A percentile compares a stretch with the other conserved stretches of the same genome.
phyloP scores from a whole-genome alignment of 2,888 invertebrate species.

The Drosophila engyochracea region DNA sequence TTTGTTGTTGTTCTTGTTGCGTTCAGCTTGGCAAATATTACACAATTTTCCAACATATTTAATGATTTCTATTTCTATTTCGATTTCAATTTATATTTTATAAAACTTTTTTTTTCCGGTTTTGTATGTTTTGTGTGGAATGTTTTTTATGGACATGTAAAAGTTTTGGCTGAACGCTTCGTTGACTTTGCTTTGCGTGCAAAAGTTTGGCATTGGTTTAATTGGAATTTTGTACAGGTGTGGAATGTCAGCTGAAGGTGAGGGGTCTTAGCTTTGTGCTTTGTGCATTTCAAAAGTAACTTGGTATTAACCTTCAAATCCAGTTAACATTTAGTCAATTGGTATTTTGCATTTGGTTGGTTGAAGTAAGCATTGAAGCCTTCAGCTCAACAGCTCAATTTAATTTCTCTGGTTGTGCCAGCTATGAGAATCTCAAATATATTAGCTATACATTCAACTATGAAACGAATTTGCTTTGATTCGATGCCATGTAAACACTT shows the following conservation, averaged over 20 bases:
- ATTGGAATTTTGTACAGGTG: constrained; percentile 67
- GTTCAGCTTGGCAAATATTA: constrained; percentile 22
- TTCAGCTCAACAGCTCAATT: background rate
- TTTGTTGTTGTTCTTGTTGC: background rate
- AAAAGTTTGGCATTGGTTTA: constrained; percentile 77
- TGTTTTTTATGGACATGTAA: constrained; percentile 42
- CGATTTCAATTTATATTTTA: constrained; percentile 16
- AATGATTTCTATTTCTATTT: constrained; percentile 28
- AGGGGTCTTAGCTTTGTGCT: constrained; percentile 29
- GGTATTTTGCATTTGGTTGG: background rate
- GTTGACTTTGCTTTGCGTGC: constrained; percentile 53
- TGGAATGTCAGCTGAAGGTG: background rate
- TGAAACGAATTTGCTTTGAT: background rate
- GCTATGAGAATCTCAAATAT: background rate
- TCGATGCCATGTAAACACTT: background rate
- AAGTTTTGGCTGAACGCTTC: constrained; percentile 63
- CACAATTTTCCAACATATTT: constrained; percentile 18
- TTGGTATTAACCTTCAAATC: constrained; percentile 28
- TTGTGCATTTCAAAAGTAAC: constrained; percentile 36
- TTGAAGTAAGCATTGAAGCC: background rate
- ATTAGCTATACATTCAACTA: background rate
- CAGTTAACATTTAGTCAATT: constrained; percentile 29
- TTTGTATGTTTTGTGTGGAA: constrained; percentile 11
- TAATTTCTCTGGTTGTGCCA: background rate
- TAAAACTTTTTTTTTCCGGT: background rate